A percentile compares a stretch with the other conserved stretches of the same genome.
phyloP scores from a whole-genome alignment of 2,113 vertebrate species.

The Zosterops lateralis region DNA sequence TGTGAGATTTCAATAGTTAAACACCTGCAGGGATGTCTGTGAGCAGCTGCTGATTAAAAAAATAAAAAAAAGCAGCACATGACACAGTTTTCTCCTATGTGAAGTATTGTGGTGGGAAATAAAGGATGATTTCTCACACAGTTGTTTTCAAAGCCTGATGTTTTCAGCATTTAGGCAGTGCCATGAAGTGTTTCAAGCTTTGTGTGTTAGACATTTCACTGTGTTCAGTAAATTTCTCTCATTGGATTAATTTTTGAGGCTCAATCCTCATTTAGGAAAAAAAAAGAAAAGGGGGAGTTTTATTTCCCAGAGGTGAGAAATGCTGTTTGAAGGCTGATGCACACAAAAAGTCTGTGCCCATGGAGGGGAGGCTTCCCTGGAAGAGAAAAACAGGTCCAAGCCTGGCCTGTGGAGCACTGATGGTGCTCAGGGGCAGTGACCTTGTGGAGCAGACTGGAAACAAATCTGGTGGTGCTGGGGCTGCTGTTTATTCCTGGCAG shows the following conservation, averaged over 20 bases:
- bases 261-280: not conserved
- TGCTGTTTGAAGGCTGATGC: not conserved
- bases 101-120: not conserved
- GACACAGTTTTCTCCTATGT: not conserved
- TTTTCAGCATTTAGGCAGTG: not conserved
- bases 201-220: not conserved
- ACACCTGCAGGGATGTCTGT: not conserved
- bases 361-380: not conserved
- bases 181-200: not conserved
- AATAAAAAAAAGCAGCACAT: not conserved
- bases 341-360: not conserved
- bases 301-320: not conserved
- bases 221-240: not conserved
- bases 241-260: not conserved
- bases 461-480: not conserved
- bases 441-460: not conserved
- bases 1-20: not conserved
- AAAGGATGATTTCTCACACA: not conserved
- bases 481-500: not conserved
- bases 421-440: not conserved
- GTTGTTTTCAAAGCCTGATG: not conserved
- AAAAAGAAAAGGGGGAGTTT: accelerated
- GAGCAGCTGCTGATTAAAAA: not conserved
- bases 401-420: not conserved
- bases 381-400: not conserved